A percentile compares a stretch with the other conserved stretches of the same genome.
Evolutionary conservation across 2,888 invertebrate species (phyloP).

Genomic region (Priocnemis perturbator): DNA sequence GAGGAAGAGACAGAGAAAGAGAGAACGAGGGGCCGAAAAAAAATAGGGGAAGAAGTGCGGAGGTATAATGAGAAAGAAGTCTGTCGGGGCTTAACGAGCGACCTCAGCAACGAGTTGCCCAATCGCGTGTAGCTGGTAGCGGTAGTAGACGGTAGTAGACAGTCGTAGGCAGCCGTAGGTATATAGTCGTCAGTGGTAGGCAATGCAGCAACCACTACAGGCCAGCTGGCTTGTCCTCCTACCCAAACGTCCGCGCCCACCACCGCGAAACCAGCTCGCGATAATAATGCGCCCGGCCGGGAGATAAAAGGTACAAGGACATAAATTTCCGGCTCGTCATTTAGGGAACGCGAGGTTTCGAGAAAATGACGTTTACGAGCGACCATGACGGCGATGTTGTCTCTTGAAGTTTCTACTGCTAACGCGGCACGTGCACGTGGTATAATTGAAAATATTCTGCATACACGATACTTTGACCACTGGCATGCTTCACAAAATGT

Average conservation of each 20-base stretch:
- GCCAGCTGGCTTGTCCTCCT: too few species aligned
- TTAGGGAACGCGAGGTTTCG: constrained; percentile 48
- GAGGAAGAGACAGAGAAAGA: background rate
- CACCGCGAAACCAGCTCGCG: constrained; percentile 9
- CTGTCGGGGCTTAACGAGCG: constrained; percentile 46
- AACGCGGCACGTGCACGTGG: too few species aligned
- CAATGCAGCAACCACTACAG: too few species aligned
- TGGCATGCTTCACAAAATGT: too few species aligned
- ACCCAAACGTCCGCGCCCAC: too few species aligned
- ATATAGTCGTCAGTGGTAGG: too few species aligned
- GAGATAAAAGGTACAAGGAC: constrained; percentile 51
- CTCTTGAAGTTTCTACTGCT: background rate
- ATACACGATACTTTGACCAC: too few species aligned
- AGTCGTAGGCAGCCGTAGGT: too few species aligned
- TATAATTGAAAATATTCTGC: too few species aligned
- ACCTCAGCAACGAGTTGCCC: constrained; percentile 32
- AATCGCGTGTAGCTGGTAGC: constrained; percentile 34
- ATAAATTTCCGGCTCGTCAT: constrained; percentile 54
- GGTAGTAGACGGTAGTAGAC: background rate
- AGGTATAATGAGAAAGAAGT: constrained; percentile 45
- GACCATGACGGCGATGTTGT: constrained; percentile 32
- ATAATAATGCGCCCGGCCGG: constrained; percentile 28
- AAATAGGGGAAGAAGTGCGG: constrained; percentile 31
- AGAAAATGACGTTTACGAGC: constrained; percentile 54
- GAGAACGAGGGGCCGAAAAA: constrained; percentile 17